Percentiles rank a stretch among this genome's conserved stretches.
phyloP scores from a whole-genome alignment of 2,888 invertebrate genomes.

The Drosophila falleni region DNA sequence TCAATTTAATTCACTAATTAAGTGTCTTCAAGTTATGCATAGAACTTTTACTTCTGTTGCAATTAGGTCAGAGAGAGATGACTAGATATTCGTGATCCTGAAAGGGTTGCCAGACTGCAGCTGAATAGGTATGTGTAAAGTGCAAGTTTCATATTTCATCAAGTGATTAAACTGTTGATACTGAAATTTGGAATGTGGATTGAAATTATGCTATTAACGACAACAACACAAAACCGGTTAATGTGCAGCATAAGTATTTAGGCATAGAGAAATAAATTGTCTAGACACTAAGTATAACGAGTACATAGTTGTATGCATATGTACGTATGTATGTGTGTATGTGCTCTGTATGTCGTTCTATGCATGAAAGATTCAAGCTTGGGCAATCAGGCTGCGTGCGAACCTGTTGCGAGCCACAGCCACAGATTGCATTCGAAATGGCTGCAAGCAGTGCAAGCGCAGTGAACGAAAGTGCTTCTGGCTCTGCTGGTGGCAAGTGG shows the following conservation, averaged over 20 bases:
- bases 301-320: conserved; percentile 13
- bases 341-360: conserved; percentile 29
- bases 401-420: conserved; percentile 57
- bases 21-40: background rate
- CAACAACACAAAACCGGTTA: conserved; percentile 28
- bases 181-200: conserved; percentile 21
- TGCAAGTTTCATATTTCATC: conserved; percentile 11
- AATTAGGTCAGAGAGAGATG: background rate
- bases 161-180: conserved; percentile 23
- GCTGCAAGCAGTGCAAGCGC: conserved; percentile 32
- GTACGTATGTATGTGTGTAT: background rate
- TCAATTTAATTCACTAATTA: conserved; percentile 9
- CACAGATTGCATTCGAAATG: conserved; percentile 19
- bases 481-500: conserved; percentile 36
- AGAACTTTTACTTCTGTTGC: background rate
- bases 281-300: conserved; percentile 37
- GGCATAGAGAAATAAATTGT: conserved; percentile 34
- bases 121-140: background rate
- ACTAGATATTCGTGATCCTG: background rate
- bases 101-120: background rate
- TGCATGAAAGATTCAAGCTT: conserved; percentile 51
- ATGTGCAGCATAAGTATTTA: conserved; percentile 26
- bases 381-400: conserved; percentile 61
- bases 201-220: conserved; percentile 15
- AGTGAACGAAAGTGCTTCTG: conserved; percentile 63